Evolutionary conservation across 2,888 invertebrate genomes (phyloP).

Genomic region (Orthonevra nobilis): DNA sequence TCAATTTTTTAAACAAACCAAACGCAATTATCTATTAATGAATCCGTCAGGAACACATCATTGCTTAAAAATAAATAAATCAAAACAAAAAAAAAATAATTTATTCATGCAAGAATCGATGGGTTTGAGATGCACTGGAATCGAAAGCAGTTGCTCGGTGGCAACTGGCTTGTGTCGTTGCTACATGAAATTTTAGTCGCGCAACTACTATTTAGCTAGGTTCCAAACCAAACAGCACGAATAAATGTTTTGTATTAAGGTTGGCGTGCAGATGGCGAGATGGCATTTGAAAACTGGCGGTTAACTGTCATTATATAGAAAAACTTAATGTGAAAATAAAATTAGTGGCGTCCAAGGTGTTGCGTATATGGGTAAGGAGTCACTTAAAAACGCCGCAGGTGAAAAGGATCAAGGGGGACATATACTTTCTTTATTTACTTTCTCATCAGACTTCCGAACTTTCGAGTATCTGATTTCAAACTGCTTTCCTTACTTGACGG

Average conservation of each 20-base stretch:
- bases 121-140: slow-evolving; percentile 11
- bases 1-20: no score
- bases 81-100: background rate
- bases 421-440: no score
- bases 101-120: no score
- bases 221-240: slow-evolving; percentile 12
- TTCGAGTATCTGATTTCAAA: no score
- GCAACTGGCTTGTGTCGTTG: no score
- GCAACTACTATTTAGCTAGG: background rate
- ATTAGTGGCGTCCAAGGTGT: no score
- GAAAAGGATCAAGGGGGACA: no score
- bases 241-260: background rate
- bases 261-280: slow-evolving; percentile 1
- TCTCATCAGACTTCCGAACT: no score
- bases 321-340: no score
- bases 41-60: slow-evolving; percentile 5
- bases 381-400: no score
- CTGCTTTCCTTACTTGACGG: no score
- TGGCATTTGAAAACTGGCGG: background rate
- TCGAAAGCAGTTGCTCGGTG: background rate
- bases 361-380: no score
- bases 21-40: background rate
- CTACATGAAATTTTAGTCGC: background rate
- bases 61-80: background rate
- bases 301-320: background rate